Evolutionary conservation across 2,797 vertebrate species (phyloP).

Genomic region (Syngnathus acus): DNA sequence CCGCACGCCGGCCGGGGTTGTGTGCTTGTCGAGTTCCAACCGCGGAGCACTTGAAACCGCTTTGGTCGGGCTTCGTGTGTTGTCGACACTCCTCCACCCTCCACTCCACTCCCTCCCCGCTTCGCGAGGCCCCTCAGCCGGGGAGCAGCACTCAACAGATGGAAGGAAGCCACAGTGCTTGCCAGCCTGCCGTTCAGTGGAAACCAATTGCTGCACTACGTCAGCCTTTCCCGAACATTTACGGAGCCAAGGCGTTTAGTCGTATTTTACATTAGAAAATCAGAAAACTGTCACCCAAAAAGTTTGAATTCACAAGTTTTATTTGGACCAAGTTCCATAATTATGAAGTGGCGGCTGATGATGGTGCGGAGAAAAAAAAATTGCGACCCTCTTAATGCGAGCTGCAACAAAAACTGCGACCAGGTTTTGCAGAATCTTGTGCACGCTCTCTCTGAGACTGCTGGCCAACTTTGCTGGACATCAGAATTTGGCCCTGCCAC

Average conservation of each 20-base stretch:
- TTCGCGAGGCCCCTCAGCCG: neutral
- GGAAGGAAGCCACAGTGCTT: conserved; percentile 14
- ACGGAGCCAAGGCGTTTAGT: neutral
- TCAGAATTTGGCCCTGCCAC: too few relatives aligned
- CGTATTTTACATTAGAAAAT: neutral
- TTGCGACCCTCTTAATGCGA: too few relatives aligned
- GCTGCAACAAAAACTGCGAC: too few relatives aligned
- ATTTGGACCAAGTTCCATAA: too few relatives aligned
- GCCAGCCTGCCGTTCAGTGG: conserved; percentile 20
- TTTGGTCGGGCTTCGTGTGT: neutral
- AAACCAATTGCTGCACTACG: conserved; percentile 22
- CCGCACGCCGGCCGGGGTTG: conserved; percentile 37
- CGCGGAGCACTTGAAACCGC: neutral
- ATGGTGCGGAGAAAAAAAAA: too few relatives aligned
- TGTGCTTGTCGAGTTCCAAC: conserved; percentile 10
- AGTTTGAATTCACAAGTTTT: neutral
- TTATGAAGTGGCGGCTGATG: too few relatives aligned
- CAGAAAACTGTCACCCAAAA: neutral
- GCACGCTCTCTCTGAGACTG: too few relatives aligned
- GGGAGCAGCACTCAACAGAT: conserved; percentile 10
- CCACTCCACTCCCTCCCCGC: too few relatives aligned
- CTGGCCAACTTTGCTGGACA: too few relatives aligned
- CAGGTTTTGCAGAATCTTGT: too few relatives aligned
- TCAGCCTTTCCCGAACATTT: neutral
- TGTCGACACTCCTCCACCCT: neutral